Base-by-base conservation (phyloP, 1,140 invertebrate genomes). In the Platorchestia sp. region DNA sequence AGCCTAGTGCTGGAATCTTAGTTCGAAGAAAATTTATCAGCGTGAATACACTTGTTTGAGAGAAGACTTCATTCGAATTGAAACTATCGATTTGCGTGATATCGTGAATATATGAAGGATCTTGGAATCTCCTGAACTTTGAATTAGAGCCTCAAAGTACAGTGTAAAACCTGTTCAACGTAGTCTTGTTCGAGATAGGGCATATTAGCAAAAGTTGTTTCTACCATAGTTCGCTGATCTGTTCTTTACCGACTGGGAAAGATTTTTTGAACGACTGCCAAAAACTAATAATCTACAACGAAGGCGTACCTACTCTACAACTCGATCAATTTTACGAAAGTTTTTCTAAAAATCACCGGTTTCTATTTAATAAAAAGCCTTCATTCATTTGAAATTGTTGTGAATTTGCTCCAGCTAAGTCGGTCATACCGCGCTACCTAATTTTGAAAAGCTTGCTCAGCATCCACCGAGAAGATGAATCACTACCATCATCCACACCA, bases 401-500 rank as follows among this genome's bases (percentile, higher is more conserved):
- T 93, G 14, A 45, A 45, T 40, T 47, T 42, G 6, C 43, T 14
- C 22, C 0, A 93, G 45, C 47, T 47, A 47, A 42, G 45, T 44
- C 6, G 36, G 40, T 14, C 91, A 14, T 45, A 93, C 45, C 41
- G 14, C 7, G 91, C 45, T 44, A 47, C 41, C 43, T 47, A 47
- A 93, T 47, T 14, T 45, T 47, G 7, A 41, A 93, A 0, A 44
- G 1, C 22, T 42, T 91, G 43, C 14, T 93, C 45, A 47, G 45
- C 43, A 44, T 47, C 43, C 41, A 93, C 91, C 43, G 36, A 93
- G 40, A 93, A 44, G 91, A 93, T 93, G 91, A 93, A 93, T 45
- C 91, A 93, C 91, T 93, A 93, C 91, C 91, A 93, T 44, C 91
- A 93, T 47, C 91, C 91, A 16, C 91, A 93, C 91, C 91, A 93